phyloP scores from a whole-genome alignment of 2,888 invertebrate species.

The Phyllotreta striolata region DNA sequence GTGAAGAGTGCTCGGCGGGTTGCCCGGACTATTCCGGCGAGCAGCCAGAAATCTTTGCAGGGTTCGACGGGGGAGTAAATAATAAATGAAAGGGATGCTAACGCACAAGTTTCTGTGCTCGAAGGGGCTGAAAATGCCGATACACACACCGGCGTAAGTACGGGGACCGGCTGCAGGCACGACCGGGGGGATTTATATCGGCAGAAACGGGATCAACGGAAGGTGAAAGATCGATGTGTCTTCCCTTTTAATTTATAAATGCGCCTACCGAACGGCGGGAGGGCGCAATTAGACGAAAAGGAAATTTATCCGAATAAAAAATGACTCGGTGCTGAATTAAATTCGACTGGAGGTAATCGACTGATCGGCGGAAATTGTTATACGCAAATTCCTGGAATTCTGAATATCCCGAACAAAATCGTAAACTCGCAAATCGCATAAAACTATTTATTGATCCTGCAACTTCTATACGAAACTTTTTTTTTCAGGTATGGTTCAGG shows the following conservation, averaged over 20 bases:
- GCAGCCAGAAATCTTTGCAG: slow-evolving; percentile 22
- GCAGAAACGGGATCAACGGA: slow-evolving; percentile 40
- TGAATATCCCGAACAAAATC: no score
- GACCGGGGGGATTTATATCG: slow-evolving; percentile 31
- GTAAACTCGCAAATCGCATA: no score
- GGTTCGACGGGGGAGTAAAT: slow-evolving; percentile 48
- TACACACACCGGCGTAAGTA: slow-evolving; percentile 29
- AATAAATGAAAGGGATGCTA: slow-evolving; percentile 50
- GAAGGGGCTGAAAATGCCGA: slow-evolving; percentile 43
- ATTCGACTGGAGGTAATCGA: no score
- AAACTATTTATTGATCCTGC: no score
- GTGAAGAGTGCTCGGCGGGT: no score
- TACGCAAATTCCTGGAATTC: no score
- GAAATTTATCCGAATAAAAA: no score
- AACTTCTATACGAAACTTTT: no score
- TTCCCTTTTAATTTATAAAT: slow-evolving; percentile 28
- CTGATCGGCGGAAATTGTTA: no score
- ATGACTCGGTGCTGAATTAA: no score
- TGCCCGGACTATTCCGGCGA: slow-evolving; percentile 26
- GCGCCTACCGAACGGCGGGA: background rate
- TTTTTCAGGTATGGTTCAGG: no score
- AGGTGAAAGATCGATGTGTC: slow-evolving; percentile 41
- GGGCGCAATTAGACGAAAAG: no score
- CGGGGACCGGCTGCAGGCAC: background rate
- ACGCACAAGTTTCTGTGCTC: slow-evolving; percentile 37